Evolutionary conservation across 2,888 invertebrate species (phyloP).

Genomic region (Pterostichus niger): DNA sequence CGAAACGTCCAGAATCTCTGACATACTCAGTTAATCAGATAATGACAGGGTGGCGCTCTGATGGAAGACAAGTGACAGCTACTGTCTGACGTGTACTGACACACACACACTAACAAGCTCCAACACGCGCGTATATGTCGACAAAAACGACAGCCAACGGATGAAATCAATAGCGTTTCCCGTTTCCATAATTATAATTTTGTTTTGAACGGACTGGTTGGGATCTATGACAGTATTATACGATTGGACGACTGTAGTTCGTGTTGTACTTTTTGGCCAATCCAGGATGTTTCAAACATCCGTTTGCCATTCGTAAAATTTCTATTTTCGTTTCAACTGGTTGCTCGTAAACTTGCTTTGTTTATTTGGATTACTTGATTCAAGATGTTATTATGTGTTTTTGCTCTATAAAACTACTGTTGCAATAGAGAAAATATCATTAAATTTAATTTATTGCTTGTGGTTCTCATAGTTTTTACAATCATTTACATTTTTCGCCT

Average conservation of each 20-base stretch:
- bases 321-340: conserved; percentile 50
- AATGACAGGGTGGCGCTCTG: conserved; percentile 38
- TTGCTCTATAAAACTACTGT: conserved; percentile 42
- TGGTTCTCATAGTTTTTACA: conserved; percentile 12
- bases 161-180: conserved; percentile 36
- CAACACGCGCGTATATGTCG: not conserved
- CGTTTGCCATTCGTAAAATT: conserved; percentile 45
- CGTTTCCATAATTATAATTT: conserved; percentile 40
- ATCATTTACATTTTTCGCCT: not conserved
- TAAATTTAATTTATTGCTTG: conserved; percentile 32
- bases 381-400: conserved; percentile 50
- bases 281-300: conserved; percentile 52
- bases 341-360: conserved; percentile 45
- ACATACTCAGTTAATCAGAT: conserved; percentile 18
- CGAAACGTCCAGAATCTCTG: conserved; percentile 20
- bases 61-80: conserved; percentile 34
- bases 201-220: conserved; percentile 12
- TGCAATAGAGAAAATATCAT: conserved; percentile 26
- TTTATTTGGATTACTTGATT: conserved; percentile 52
- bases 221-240: not conserved
- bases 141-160: not conserved
- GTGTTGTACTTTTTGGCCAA: conserved; percentile 41
- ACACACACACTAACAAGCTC: conserved; percentile 14
- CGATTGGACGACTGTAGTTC: conserved; percentile 5
- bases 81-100: conserved; percentile 13